Percentiles rank a stretch among this genome's conserved stretches.
phyloP scores from a whole-genome alignment of 2,888 invertebrate species.

The Carterocephalus palaemon region DNA sequence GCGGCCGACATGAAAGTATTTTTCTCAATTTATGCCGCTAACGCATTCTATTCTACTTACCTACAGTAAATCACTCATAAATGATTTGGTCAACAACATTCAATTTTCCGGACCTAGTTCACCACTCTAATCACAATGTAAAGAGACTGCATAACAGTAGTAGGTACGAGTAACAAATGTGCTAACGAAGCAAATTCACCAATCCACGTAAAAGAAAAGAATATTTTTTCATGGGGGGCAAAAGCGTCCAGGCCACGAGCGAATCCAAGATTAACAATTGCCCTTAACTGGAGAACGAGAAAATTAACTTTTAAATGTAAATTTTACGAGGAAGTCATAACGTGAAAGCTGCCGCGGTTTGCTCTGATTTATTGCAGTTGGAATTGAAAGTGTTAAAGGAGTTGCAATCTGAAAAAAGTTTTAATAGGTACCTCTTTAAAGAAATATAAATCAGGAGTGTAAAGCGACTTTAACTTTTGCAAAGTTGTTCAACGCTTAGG shows the following conservation, averaged over 20 bases:
- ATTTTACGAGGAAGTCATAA: conserved; percentile 78
- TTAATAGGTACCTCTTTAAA: conserved; percentile 77
- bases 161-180: neutral
- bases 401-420: conserved; percentile 78
- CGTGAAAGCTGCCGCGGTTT: conserved; percentile 75
- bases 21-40: conserved; percentile 67
- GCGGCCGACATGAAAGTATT: conserved; percentile 61
- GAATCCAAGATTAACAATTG: conserved; percentile 74
- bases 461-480: conserved; percentile 61
- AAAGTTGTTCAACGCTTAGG: conserved; percentile 65
- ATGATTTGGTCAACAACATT: conserved; percentile 24
- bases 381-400: conserved; percentile 77
- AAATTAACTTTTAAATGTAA: conserved; percentile 78
- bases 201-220: conserved; percentile 49
- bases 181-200: conserved; percentile 28
- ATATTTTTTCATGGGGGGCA: conserved; percentile 48
- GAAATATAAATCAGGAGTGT: conserved; percentile 74
- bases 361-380: conserved; percentile 74
- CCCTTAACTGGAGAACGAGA: conserved; percentile 64
- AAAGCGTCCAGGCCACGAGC: conserved; percentile 39
- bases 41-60: too few relatives aligned
- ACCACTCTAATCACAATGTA: conserved; percentile 8
- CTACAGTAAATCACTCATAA: conserved; percentile 51
- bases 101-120: neutral
- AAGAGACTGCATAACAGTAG: conserved; percentile 5